These are phyloP conservation scores for Pteromalus puparum DNA, from an alignment of 1,140 invertebrate species.

Conservation along the genomic window DNA sequence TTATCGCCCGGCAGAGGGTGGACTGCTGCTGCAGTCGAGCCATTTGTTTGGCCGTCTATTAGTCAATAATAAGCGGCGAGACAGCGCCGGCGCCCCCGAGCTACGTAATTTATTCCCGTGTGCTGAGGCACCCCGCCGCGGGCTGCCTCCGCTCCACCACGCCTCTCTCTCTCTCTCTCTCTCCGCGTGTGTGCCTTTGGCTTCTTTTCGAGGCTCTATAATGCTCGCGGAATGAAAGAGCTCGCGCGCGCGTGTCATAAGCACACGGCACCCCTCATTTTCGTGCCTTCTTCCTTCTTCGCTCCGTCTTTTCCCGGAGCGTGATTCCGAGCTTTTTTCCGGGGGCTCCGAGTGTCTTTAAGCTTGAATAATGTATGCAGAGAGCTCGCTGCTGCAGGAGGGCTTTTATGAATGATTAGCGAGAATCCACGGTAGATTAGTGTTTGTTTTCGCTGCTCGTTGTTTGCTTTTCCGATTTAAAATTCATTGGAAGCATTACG, in stretches of 20 bases:
- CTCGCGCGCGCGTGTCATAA: constrained; percentile 45
- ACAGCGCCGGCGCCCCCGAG: constrained; percentile 25
- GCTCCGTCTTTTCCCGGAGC: constrained; percentile 53
- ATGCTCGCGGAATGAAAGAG: background rate
- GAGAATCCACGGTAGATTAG: background rate
- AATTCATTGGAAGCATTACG: background rate
- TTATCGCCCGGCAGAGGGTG: constrained; percentile 11
- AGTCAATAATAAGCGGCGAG: constrained; percentile 49
- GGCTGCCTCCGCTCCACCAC: constrained; percentile 1
- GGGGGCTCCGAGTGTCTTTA: background rate
- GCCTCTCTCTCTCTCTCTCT: background rate
- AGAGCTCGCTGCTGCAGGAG: background rate
- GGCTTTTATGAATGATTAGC: constrained; percentile 36
- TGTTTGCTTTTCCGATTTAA: background rate
- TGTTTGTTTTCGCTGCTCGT: background rate
- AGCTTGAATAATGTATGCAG: constrained; percentile 27
- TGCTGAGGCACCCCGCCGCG: constrained; percentile 20
- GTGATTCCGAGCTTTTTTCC: constrained; percentile 25
- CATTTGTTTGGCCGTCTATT: constrained; percentile 44
- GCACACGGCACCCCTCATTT: constrained; percentile 22
- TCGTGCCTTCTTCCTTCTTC: constrained; percentile 45
- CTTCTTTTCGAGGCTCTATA: constrained; percentile 2
- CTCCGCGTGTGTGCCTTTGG: background rate
- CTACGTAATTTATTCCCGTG: constrained; percentile 43
- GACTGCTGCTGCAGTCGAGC: constrained; percentile 9